phyloP scores from a whole-genome alignment of 92 coral and sea anemone species.

The Pocillopora grandis region DNA sequence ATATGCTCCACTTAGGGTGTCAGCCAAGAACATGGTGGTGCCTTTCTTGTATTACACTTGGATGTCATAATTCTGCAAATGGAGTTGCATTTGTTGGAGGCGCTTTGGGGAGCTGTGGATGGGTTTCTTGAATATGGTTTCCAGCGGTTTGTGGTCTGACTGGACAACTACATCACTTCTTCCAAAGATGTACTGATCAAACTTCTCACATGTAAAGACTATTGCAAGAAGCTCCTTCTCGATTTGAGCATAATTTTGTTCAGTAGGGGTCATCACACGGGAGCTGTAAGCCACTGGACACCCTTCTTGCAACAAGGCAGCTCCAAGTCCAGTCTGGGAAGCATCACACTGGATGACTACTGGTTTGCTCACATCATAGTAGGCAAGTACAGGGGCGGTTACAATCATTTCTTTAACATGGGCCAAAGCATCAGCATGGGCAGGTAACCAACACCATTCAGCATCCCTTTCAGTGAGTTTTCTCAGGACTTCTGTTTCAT shows the following conservation, averaged over 20 bases:
- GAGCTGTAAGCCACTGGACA: slow-evolving; percentile 13
- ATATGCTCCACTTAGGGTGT: slow-evolving; percentile 5
- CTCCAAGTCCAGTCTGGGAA: slow-evolving; percentile 58
- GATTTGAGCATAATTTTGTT: slow-evolving; percentile 19
- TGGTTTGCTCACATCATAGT: slow-evolving; percentile 51
- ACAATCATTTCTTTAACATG: slow-evolving; percentile 30
- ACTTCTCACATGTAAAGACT: slow-evolving; percentile 15
- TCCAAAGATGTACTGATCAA: slow-evolving; percentile 30
- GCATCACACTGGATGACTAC: slow-evolving; percentile 66
- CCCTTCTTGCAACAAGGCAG: slow-evolving; percentile 32
- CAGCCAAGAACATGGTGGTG: slow-evolving; percentile 17
- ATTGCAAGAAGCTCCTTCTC: slow-evolving; percentile 2
- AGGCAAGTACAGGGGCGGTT: slow-evolving; percentile 46
- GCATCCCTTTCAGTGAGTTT: slow-evolving; percentile 10
- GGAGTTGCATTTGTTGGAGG: slow-evolving; percentile 13
- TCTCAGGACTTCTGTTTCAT: slow-evolving; percentile 37
- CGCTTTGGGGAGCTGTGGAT: slow-evolving; percentile 15
- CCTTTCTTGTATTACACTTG: slow-evolving; percentile 9
- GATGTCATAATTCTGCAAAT: slow-evolving; percentile 5
- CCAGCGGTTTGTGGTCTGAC: slow-evolving; percentile 11
- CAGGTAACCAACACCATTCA: slow-evolving; percentile 48
- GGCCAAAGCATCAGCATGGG: slow-evolving; percentile 41
- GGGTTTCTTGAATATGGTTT: not conserved
- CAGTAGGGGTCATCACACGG: slow-evolving; percentile 43
- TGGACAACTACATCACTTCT: slow-evolving; percentile 6